These are phyloP conservation scores for Tinamus major DNA, from an alignment of 2,797 vertebrate species.

Conservation along the genomic window DNA sequence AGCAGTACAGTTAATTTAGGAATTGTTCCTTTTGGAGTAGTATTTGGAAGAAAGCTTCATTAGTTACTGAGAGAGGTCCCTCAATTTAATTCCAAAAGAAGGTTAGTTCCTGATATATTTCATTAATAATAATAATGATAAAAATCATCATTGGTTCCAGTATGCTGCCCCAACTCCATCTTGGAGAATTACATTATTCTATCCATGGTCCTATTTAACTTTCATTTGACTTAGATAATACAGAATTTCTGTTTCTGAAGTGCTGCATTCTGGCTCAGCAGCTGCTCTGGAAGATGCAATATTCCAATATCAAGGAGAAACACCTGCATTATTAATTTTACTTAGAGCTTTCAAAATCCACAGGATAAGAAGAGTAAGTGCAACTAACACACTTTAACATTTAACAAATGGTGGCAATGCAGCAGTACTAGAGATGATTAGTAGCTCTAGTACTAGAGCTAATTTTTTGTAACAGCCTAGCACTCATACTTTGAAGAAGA, in stretches of 20 bases:
- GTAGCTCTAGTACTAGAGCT: no score
- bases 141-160: neutral
- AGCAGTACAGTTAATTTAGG: neutral
- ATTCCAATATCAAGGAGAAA: neutral
- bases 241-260: neutral
- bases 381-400: neutral
- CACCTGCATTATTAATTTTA: neutral
- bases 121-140: neutral
- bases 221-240: neutral
- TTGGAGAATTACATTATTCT: neutral
- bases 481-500: neutral
- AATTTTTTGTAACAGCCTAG: neutral
- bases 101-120: neutral
- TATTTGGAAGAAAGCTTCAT: neutral
- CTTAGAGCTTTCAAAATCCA: neutral
- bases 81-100: neutral
- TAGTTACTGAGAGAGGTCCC: neutral
- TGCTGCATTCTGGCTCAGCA: neutral
- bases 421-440: neutral
- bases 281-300: neutral
- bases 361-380: neutral
- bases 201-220: neutral
- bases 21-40: neutral
- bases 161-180: neutral
- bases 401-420: neutral